Base-by-base conservation (phyloP, 2,888 invertebrate genomes). In the Volucella bombylans region DNA sequence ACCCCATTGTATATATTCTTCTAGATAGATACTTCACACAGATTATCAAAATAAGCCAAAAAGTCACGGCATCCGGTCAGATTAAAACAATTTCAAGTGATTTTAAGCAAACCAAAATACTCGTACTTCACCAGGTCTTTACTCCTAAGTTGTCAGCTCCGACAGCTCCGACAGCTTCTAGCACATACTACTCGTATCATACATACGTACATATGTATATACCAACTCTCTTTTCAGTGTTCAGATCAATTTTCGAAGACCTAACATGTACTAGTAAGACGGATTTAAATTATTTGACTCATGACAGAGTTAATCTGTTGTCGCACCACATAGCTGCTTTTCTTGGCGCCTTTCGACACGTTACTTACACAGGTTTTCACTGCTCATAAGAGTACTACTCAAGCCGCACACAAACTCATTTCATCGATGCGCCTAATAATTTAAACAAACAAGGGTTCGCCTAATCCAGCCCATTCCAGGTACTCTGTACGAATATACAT, bases 371-470 rank as follows among this genome's bases (percentile, higher is more conserved):
- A 76, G 72, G 80, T 80, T 62, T 80, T 76, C 74, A 76, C 74
- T 79, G 73, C 79, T 59, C 72, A 61, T 38, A 64, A 23, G 31
- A 31, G 23, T 31, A 31, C 6, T 31, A 31, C 31, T 18, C 59
- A 45, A 67, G 23, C 54, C 45, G 12, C 11, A 43, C 52, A 41
- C n/a, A 50, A 43, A 50, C 62, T 38, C 52, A 64, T 72, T 23
- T 71, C 76, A 76, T 57, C 76, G 76, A 68, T 76, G 85, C 76
- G 54, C 81, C 71, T 76, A 77, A 85, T 85, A 85, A 85, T 72
- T 81, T 85, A 85, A 81, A 41, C 85, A 76, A 85, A 81, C 85
- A 85, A 85, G 85, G 85, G 85, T 76, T 72, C 76, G 50, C 77
- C 85, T 83, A 80, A 80, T 85, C 83, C 82, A 64, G 68, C 68